Evolutionary conservation across 2,888 invertebrate species (phyloP), one percentile per base, ranked within the genome.

Genomic region (Malthinus seriepunctatus): DNA sequence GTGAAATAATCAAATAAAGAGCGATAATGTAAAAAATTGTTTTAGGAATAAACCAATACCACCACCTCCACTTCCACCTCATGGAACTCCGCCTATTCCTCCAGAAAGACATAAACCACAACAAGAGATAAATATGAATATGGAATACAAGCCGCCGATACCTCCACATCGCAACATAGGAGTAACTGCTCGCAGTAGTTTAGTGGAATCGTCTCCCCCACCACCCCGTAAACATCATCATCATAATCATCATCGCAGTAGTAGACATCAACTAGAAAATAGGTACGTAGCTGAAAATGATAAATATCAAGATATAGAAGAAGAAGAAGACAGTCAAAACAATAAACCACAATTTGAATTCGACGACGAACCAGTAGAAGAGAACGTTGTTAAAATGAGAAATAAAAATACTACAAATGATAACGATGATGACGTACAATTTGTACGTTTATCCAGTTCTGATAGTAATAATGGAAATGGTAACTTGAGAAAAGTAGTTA

Each of bases 71-170:
- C 71, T 82, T 51, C 83, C 83, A 51, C 85, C 82, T 2, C 84
- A 83, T 66, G 83, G 81, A 11, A 70, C 79, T 34, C 74, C 76
- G 1, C 69, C 76, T 38, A 73, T 75, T 51, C 72, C 71, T 37
- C 67, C 60, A 49, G 63, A 62, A 45, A 42, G 59, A 47, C 47
- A 62, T 51, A 64, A 54, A 55, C 34, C 52, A 52, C 50, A 67
- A 33, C 65, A 79, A 81, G 78, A 79, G 50, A 73, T 64, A 51
- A 73, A 71, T 59, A 71, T 70, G 62, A 75, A 73, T 57, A 86
- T 86, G 69, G 90, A 91, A 65, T 93, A 93, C 80, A 85, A 89
- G 67, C 93, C 93, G 3, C 93, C 93, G n/a, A 91, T 93, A 54
- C 93, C 93, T 14, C 94, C 92, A 32, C 93, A 93, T 74, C 83